A percentile compares a stretch with the other conserved stretches of the same genome.
Evolutionary conservation across 2,797 vertebrate genomes (phyloP).

Genomic region (Setipinna tenuifilis): DNA sequence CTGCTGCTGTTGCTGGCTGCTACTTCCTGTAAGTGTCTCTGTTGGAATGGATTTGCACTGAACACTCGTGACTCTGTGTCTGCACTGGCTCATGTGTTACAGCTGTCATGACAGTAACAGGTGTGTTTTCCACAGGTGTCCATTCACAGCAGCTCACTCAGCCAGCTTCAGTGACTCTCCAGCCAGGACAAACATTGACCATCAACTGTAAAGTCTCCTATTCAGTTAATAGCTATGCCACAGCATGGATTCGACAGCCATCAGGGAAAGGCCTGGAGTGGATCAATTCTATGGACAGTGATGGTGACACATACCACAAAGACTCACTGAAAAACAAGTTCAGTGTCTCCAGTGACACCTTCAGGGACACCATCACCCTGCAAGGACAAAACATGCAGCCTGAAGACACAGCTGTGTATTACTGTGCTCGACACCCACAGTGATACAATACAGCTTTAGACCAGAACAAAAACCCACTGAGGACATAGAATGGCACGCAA

Average conservation of each 20-base stretch:
- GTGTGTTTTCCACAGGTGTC: not conserved
- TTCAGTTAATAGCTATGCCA: not conserved
- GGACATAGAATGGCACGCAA: too few relatives aligned
- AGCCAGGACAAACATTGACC: slow-evolving; percentile 24
- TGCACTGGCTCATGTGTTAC: not conserved
- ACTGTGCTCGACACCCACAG: rapidly evolving
- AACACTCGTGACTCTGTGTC: not conserved
- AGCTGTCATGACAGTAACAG: slow-evolving; percentile 3
- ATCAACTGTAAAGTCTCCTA: slow-evolving; percentile 29
- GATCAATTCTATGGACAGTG: not conserved
- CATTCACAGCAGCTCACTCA: not conserved
- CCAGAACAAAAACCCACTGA: too few relatives aligned
- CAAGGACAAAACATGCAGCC: not conserved
- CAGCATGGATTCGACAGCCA: slow-evolving; percentile 34
- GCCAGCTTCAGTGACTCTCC: not conserved
- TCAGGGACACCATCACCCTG: slow-evolving; percentile 31
- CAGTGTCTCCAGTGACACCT: slow-evolving; percentile 39
- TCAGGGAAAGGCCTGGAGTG: slow-evolving; percentile 47
- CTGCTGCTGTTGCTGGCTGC: slow-evolving; percentile 29
- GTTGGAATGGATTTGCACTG: not conserved
- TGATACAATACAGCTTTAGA: slow-evolving; percentile 4
- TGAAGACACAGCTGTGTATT: slow-evolving; percentile 49
- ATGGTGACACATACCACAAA: not conserved
- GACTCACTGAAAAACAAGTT: slow-evolving; percentile 39
- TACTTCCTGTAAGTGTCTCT: slow-evolving; percentile 31